phyloP scores from a whole-genome alignment of 2,113 vertebrate genomes.

The Spizaetus ornatus region DNA sequence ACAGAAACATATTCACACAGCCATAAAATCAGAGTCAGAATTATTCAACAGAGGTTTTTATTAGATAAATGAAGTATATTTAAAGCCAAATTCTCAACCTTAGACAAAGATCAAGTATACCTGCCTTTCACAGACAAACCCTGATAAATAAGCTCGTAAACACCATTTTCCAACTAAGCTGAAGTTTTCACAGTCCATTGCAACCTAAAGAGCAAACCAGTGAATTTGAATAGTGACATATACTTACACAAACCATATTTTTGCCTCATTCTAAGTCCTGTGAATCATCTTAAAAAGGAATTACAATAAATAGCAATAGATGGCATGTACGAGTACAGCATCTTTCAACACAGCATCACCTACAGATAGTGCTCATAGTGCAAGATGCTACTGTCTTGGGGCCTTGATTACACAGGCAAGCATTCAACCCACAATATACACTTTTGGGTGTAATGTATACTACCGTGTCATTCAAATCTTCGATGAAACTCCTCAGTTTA shows the following conservation, averaged over 20 bases:
- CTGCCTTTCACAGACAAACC: neutral
- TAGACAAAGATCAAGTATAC: neutral
- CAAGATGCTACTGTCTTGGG: neutral
- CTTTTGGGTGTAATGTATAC: neutral
- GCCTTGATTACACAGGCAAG: neutral
- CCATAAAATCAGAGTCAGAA: neutral
- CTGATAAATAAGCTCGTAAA: neutral
- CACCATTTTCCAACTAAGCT: neutral
- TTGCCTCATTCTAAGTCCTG: neutral
- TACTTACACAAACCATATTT: neutral
- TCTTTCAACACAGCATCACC: neutral
- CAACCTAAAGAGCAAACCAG: neutral
- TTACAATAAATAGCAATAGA: neutral
- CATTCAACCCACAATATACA: neutral
- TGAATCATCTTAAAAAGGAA: neutral
- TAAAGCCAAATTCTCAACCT: neutral
- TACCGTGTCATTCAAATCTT: neutral
- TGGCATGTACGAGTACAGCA: neutral
- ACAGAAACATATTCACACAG: neutral
- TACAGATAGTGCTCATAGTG: neutral
- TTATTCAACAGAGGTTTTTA: neutral
- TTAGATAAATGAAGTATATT: neutral
- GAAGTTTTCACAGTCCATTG: neutral
- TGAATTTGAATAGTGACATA: neutral
- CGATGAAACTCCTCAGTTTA: neutral